These are phyloP conservation scores for Conchocele bisecta DNA, from an alignment of 2,888 invertebrate species.

Conservation along the genomic window DNA sequence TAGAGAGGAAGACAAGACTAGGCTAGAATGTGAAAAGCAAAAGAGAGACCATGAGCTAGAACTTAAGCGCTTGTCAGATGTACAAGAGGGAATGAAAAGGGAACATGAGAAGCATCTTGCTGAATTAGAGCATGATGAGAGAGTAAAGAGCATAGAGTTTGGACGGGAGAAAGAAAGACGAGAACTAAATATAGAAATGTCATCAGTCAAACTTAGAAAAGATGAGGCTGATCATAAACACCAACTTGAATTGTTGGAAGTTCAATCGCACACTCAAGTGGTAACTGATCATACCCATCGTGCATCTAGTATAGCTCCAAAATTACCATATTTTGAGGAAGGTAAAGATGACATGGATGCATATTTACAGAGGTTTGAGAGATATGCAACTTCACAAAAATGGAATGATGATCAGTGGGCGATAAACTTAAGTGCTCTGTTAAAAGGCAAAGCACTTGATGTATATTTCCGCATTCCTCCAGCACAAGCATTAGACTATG, in stretches of 20 bases:
- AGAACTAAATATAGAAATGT: not conserved
- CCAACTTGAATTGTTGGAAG: not conserved
- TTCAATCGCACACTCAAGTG: not conserved
- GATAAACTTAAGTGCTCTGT: too few relatives aligned
- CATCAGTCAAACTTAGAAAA: not conserved
- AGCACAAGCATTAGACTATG: not conserved
- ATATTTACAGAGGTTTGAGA: not conserved
- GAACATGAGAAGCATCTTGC: not conserved
- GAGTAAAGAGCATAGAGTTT: not conserved
- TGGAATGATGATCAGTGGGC: too few relatives aligned
- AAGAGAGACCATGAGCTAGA: conserved; percentile 5
- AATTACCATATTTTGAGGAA: conserved; percentile 1
- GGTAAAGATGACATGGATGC: not conserved
- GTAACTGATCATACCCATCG: not conserved
- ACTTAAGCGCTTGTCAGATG: not conserved
- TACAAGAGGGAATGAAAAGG: not conserved
- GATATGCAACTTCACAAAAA: not conserved
- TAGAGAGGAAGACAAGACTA: not conserved
- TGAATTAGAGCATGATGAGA: conserved; percentile 6
- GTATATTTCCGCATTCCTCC: conserved; percentile 10
- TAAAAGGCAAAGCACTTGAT: conserved; percentile 14
- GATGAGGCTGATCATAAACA: not conserved
- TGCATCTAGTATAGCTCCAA: not conserved
- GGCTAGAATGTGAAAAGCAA: not conserved
- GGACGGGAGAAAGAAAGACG: not conserved